Conservation (phyloP, 2,113 vertebrate species). For the Hystrix cristata region DNA sequence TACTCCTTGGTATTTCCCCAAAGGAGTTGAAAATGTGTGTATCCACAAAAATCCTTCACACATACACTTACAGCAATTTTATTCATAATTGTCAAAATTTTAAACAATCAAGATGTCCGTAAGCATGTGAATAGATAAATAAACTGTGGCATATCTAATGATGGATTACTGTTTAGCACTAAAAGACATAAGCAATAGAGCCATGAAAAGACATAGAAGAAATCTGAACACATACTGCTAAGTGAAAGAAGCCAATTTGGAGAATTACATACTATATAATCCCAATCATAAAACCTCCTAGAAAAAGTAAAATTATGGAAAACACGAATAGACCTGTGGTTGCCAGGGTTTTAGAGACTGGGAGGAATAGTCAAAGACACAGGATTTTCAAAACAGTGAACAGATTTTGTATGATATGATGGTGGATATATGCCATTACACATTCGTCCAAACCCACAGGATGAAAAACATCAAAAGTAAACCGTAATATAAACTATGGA, state of each 20-base stretch:
- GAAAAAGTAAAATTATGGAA: constrained; percentile 9
- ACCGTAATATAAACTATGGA: neutral
- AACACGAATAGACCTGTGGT: neutral
- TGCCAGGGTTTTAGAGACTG: neutral
- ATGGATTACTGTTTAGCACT: neutral
- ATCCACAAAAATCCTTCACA: neutral
- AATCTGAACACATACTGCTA: neutral
- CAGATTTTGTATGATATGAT: neutral
- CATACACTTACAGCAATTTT: neutral
- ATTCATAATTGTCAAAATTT: neutral
- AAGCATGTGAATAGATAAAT: neutral
- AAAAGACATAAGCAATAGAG: neutral
- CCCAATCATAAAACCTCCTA: neutral
- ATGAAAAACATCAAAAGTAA: neutral
- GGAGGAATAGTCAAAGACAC: neutral
- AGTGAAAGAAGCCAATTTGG: neutral
- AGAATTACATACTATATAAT: neutral
- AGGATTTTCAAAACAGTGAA: neutral
- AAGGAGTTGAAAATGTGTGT: neutral
- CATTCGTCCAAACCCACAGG: neutral
- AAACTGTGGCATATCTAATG: neutral
- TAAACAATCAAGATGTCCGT: neutral
- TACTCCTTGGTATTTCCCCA: neutral
- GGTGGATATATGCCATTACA: neutral
- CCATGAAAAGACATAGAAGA: neutral